phyloP scores from a whole-genome alignment of 1,140 invertebrate species.

The Anthonomus grandis region DNA sequence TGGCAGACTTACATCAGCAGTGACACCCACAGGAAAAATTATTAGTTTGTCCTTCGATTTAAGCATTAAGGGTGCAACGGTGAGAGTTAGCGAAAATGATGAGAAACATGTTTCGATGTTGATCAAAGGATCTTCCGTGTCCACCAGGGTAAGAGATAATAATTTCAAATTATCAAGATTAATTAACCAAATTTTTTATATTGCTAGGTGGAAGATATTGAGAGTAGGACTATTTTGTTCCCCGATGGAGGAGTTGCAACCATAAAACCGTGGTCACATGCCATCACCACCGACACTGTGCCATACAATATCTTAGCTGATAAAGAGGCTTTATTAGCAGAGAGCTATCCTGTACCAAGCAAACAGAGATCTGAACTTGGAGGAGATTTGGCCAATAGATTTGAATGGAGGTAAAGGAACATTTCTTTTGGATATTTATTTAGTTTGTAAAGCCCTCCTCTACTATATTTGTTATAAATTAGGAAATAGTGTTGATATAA shows the following conservation, averaged over 20 bases:
- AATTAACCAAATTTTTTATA: not conserved
- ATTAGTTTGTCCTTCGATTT: constrained; percentile 83
- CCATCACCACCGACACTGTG: constrained; percentile 79
- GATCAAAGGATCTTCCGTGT: constrained; percentile 82
- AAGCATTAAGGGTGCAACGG: constrained; percentile 82
- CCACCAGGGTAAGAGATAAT: constrained; percentile 59
- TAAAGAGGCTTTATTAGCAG: constrained; percentile 76
- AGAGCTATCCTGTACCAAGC: constrained; percentile 86
- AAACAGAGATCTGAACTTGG: constrained; percentile 86
- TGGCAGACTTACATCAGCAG: constrained; percentile 82
- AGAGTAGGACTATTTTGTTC: constrained; percentile 74
- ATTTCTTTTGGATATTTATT: too few relatives aligned
- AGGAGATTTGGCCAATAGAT: constrained; percentile 85
- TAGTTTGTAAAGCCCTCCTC: too few relatives aligned
- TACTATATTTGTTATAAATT: too few relatives aligned
- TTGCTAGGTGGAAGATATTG: constrained; percentile 62
- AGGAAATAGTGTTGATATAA: too few relatives aligned
- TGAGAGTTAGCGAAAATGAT: constrained; percentile 79
- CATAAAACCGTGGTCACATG: constrained; percentile 77
- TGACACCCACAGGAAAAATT: constrained; percentile 89
- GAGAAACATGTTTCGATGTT: constrained; percentile 77
- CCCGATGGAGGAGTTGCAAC: constrained; percentile 77
- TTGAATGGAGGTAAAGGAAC: constrained; percentile 87
- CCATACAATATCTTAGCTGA: constrained; percentile 81
- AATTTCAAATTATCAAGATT: not conserved